These are phyloP conservation scores for Psittacula cyanocephala DNA, from an alignment of 2,113 vertebrate species.

Conservation along the genomic window DNA sequence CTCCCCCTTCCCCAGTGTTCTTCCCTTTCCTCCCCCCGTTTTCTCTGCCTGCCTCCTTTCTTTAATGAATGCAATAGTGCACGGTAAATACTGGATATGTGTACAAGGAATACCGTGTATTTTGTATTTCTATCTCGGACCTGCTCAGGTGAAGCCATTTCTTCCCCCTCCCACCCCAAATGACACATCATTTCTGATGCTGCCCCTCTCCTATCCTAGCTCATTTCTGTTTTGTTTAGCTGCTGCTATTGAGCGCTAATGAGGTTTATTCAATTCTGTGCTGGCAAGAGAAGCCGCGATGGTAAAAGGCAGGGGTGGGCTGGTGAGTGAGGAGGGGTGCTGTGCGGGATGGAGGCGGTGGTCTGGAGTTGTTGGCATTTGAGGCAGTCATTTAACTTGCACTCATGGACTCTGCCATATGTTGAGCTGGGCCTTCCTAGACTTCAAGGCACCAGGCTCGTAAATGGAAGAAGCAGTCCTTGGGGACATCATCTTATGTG, in stretches of 20 bases:
- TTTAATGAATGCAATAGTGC: rapidly evolving
- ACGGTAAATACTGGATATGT: not conserved
- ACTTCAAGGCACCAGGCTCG: conserved; percentile 17
- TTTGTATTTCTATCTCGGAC: not conserved
- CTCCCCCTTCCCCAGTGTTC: rapidly evolving
- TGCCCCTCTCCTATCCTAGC: not conserved
- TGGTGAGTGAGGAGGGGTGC: not conserved
- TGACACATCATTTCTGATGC: conserved; percentile 28
- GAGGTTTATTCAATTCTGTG: not conserved
- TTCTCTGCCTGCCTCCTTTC: not conserved
- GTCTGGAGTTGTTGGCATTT: conserved; percentile 2
- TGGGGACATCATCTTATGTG: not conserved
- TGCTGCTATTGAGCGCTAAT: not conserved
- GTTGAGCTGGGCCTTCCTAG: conserved; percentile 33
- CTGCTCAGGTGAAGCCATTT: conserved; percentile 26
- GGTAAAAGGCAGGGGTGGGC: not conserved
- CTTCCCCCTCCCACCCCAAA: not conserved
- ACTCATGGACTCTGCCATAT: not conserved
- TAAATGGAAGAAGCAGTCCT: conserved; percentile 25
- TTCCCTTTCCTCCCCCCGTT: not conserved
- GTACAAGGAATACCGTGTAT: rapidly evolving
- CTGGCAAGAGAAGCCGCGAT: not conserved
- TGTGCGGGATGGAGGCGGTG: not conserved
- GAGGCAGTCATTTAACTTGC: not conserved
- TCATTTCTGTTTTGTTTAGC: not conserved